Evolutionary conservation across 2,113 vertebrate genomes (phyloP).

Genomic region (Myocastor coypus): DNA sequence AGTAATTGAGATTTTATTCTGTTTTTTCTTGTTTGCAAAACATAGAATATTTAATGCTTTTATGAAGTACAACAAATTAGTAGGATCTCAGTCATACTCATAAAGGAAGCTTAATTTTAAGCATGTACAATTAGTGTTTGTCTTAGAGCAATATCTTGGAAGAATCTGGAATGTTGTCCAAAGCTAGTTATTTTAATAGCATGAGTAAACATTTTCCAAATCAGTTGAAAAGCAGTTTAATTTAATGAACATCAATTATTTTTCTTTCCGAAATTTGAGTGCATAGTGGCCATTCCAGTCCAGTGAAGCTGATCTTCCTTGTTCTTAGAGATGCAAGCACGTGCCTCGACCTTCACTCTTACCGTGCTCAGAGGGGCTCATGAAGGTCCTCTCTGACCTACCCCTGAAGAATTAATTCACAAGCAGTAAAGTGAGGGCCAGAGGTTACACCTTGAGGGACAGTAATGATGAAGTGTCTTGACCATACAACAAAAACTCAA

Average conservation of each 20-base stretch:
- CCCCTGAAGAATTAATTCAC: background rate
- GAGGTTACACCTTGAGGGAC: background rate
- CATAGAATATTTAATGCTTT: background rate
- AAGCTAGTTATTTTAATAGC: background rate
- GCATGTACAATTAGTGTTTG: background rate
- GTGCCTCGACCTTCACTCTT: background rate
- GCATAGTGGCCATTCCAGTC: background rate
- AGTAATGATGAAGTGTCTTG: background rate
- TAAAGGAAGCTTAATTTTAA: background rate
- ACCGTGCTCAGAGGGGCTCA: background rate
- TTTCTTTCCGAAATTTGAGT: background rate
- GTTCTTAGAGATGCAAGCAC: background rate
- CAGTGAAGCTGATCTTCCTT: too few species aligned
- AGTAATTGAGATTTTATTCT: constrained; percentile 30
- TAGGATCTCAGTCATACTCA: background rate
- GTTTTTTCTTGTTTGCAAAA: background rate
- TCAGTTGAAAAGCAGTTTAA: background rate
- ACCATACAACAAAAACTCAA: background rate
- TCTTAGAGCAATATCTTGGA: background rate
- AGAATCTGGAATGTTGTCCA: background rate
- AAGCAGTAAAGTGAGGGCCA: background rate
- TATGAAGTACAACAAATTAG: background rate
- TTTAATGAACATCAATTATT: background rate
- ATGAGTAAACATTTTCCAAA: background rate
- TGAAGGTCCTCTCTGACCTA: background rate